Conservation (phyloP, 1,140 invertebrate genomes). For the Drosophila rhopaloa region DNA sequence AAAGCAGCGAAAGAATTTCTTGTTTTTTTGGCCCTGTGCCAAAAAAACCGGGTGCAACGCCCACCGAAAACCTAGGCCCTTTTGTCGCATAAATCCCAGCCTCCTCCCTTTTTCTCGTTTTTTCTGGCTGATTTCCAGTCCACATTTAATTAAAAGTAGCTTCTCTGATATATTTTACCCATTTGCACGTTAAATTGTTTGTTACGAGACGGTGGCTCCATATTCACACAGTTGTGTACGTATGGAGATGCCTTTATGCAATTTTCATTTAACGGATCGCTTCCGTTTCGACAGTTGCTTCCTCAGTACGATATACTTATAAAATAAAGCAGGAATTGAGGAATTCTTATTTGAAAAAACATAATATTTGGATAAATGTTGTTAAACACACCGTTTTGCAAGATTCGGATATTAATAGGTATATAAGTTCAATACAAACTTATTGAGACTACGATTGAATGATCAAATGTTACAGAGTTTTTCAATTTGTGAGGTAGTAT, state of each 20-base stretch:
- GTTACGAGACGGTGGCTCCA: not conserved
- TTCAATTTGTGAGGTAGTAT: too few relatives aligned
- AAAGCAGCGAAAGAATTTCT: conserved; percentile 21
- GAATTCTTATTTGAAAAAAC: too few relatives aligned
- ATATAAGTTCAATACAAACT: too few relatives aligned
- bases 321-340: not conserved
- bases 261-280: conserved; percentile 26
- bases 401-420: too few relatives aligned
- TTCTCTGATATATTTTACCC: conserved; percentile 30
- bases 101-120: not conserved
- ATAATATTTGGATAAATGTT: too few relatives aligned
- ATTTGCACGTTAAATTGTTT: conserved; percentile 36
- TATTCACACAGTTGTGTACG: conserved; percentile 7
- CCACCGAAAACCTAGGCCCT: conserved; percentile 18
- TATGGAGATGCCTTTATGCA: conserved; percentile 23
- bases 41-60: conserved; percentile 31
- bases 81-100: conserved; percentile 42
- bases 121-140: conserved; percentile 14
- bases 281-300: conserved; percentile 28
- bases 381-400: too few relatives aligned
- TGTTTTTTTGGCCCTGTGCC: conserved; percentile 31
- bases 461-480: too few relatives aligned
- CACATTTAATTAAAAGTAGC: conserved; percentile 54
- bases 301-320: not conserved
- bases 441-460: too few relatives aligned